These are phyloP conservation scores for Mechanitis mazaeus DNA, from an alignment of 2,888 invertebrate species.

Conservation along the genomic window DNA sequence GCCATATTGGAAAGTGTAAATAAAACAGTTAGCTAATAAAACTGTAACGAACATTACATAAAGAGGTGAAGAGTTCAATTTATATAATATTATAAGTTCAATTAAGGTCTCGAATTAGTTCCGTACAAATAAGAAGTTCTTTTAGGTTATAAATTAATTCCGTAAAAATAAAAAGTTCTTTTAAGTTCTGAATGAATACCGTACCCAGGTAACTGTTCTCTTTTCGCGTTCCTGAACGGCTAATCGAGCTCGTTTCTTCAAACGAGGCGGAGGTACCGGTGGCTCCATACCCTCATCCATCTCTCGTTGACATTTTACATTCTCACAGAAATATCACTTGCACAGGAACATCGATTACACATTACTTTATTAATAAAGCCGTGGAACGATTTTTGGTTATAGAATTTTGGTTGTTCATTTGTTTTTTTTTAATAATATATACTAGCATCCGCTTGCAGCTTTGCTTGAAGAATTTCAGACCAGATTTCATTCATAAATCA, in stretches of 20 bases:
- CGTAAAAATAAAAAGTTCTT: no score
- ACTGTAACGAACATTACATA: background rate
- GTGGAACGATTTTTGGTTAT: constrained; percentile 42
- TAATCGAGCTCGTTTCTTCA: constrained; percentile 64
- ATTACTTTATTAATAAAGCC: constrained; percentile 54
- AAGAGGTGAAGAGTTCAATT: constrained; percentile 1
- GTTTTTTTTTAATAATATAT: no score
- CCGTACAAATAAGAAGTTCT: no score
- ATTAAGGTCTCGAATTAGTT: no score
- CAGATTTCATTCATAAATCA: no score
- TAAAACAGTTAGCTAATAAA: background rate
- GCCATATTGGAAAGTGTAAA: background rate
- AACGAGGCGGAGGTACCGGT: constrained; percentile 68
- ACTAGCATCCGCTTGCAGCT: no score
- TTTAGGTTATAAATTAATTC: no score
- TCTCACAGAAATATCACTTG: constrained; percentile 33
- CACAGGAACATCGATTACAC: constrained; percentile 51
- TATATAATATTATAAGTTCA: background rate
- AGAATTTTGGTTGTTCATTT: constrained; percentile 12
- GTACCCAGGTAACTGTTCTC: constrained; percentile 67
- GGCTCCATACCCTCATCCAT: constrained; percentile 46
- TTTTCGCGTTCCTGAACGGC: constrained; percentile 54
- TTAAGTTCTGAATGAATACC: constrained; percentile 5
- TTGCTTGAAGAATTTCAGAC: no score
- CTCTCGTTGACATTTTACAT: constrained; percentile 31